These are phyloP conservation scores for Lordiphosa collinella DNA, from an alignment of 1,140 invertebrate genomes.

Conservation along the genomic window DNA sequence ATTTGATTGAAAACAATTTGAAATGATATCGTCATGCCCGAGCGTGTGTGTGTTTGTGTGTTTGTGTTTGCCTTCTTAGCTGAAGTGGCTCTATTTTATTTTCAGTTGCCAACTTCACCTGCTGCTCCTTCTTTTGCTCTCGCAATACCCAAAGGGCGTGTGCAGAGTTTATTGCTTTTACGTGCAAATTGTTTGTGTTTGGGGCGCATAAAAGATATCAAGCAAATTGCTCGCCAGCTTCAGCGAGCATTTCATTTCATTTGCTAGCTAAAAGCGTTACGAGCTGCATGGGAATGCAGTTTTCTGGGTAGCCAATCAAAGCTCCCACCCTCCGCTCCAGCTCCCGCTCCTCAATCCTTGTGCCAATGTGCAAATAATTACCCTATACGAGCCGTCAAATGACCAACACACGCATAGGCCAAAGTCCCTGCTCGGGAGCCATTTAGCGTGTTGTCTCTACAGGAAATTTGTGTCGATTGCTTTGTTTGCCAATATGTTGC, in stretches of 20 bases:
- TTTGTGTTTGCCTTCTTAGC: constrained; percentile 11
- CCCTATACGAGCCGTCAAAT: constrained; percentile 70
- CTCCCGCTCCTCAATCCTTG: not conserved
- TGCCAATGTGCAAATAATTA: constrained; percentile 67
- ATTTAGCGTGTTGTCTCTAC: constrained; percentile 2
- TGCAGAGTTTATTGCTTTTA: constrained; percentile 67
- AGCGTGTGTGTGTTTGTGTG: constrained; percentile 2
- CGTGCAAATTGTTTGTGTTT: constrained; percentile 73
- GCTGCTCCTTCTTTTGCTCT: constrained; percentile 5
- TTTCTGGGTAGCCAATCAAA: constrained; percentile 48
- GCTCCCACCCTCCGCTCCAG: constrained; percentile 11
- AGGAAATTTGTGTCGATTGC: constrained; percentile 36
- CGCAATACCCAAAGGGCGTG: constrained; percentile 42
- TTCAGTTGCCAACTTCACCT: constrained; percentile 35
- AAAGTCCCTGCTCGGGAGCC: not conserved
- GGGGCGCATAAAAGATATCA: constrained; percentile 59
- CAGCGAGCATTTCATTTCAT: constrained; percentile 53
- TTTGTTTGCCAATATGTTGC: constrained; percentile 45
- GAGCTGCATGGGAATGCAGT: constrained; percentile 38
- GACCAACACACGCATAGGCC: constrained; percentile 19
- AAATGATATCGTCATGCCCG: constrained; percentile 61
- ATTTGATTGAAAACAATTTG: constrained; percentile 76
- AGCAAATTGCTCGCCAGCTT: constrained; percentile 61
- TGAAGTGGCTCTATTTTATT: constrained; percentile 48
- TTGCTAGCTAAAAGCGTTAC: constrained; percentile 45